phyloP scores from a whole-genome alignment of 2,888 invertebrate species.

The Epirrita christyi region DNA sequence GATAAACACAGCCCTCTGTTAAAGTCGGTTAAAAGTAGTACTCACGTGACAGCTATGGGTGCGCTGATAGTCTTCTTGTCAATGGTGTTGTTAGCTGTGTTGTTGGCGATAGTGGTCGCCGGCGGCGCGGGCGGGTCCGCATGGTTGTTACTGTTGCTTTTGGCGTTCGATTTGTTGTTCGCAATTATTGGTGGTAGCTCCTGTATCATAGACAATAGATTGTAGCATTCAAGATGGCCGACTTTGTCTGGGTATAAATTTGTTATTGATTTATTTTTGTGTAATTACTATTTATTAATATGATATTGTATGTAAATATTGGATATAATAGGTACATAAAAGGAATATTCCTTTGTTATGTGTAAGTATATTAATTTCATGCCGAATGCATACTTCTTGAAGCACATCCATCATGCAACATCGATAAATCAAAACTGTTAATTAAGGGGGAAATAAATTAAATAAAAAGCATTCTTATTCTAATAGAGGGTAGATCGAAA shows the following conservation, averaged over 20 bases:
- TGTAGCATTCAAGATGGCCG: constrained; percentile 7
- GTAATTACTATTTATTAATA: not conserved
- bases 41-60: constrained; percentile 81
- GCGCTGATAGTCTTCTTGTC: constrained; percentile 81
- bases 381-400: constrained; percentile 72
- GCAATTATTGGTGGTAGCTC: constrained; percentile 75
- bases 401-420: constrained; percentile 82
- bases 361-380: constrained; percentile 54
- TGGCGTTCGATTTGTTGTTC: constrained; percentile 67
- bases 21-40: constrained; percentile 36
- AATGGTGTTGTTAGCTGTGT: constrained; percentile 70
- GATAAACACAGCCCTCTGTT: no score
- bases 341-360: constrained; percentile 16
- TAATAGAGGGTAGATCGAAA: constrained; percentile 64
- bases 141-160: constrained; percentile 51
- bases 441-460: constrained; percentile 55
- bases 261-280: constrained; percentile 10
- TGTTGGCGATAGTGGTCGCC: constrained; percentile 50
- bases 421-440: constrained; percentile 58
- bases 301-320: constrained; percentile 36
- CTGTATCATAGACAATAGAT: constrained; percentile 49
- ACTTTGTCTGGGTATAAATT: not conserved
- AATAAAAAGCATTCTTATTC: constrained; percentile 53
- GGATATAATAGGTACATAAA: constrained; percentile 35
- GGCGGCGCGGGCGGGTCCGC: constrained; percentile 50